phyloP scores from a whole-genome alignment of 2,888 invertebrate species.

The Hirtodrosophila alboralis region DNA sequence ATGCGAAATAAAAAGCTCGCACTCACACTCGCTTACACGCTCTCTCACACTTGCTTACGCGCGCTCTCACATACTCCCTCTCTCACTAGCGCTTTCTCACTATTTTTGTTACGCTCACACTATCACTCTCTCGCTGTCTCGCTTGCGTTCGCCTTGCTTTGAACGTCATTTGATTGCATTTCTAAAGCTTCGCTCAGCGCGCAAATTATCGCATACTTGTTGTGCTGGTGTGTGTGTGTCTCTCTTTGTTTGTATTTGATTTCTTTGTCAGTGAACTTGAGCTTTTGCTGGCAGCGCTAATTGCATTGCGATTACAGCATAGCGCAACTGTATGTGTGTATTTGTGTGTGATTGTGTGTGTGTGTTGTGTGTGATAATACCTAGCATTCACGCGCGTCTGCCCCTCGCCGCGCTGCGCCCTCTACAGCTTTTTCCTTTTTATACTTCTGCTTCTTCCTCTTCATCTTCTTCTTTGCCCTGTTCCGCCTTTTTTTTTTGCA shows the following conservation, averaged over 20 bases:
- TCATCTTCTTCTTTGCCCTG: conserved; percentile 38
- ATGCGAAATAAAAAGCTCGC: conserved; percentile 23
- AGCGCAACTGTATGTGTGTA: conserved; percentile 33
- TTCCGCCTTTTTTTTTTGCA: conserved; percentile 52
- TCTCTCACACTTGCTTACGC: conserved; percentile 2
- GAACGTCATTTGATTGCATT: conserved; percentile 78
- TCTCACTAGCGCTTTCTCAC: conserved; percentile 12
- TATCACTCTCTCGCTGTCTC: too few species aligned
- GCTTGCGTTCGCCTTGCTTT: conserved; percentile 25
- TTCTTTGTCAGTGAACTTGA: conserved; percentile 80
- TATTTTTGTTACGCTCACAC: too few species aligned
- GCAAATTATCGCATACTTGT: conserved; percentile 69
- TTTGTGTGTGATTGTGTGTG: neutral
- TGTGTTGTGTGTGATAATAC: conserved; percentile 65
- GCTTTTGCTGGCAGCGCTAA: conserved; percentile 75
- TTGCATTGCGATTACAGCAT: conserved; percentile 80
- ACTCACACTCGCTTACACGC: conserved; percentile 3
- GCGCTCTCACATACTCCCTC: conserved; percentile 7
- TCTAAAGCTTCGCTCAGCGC: conserved; percentile 71
- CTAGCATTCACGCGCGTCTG: conserved; percentile 40
- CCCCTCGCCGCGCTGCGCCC: neutral
- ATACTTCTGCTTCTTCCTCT: neutral
- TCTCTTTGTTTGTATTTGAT: conserved; percentile 52
- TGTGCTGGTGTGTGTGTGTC: conserved; percentile 15
- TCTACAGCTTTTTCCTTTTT: conserved; percentile 13